A percentile compares a stretch with the other conserved stretches of the same genome.
Evolutionary conservation across 2,888 invertebrate species (phyloP).

Genomic region (Drosophila stalkeri): DNA sequence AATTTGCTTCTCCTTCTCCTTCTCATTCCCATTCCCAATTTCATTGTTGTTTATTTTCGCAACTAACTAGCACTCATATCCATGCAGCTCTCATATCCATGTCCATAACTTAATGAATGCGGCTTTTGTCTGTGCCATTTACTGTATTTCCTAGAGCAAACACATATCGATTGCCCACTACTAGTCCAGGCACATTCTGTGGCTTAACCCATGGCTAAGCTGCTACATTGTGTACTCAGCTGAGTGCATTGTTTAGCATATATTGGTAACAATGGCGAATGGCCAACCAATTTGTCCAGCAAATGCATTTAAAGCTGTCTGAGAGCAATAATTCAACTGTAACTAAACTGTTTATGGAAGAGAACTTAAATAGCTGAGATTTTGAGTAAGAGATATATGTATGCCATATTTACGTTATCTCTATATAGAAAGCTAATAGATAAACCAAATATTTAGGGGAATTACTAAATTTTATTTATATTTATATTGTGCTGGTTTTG

Average conservation of each 20-base stretch:
- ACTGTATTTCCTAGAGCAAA: conserved; percentile 33
- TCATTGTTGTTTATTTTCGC: background rate
- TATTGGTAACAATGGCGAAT: conserved; percentile 44
- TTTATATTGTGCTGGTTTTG: background rate
- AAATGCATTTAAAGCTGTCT: conserved; percentile 40
- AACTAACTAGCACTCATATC: background rate
- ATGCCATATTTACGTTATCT: background rate
- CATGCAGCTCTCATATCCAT: background rate
- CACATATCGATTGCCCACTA: conserved; percentile 40
- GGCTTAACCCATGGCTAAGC: conserved; percentile 25
- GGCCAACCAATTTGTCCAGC: conserved; percentile 52
- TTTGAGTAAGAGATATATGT: background rate
- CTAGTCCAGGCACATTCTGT: conserved; percentile 26
- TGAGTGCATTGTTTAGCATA: conserved; percentile 68
- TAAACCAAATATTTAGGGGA: background rate
- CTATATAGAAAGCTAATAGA: background rate
- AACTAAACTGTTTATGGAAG: background rate
- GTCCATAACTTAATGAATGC: conserved; percentile 35
- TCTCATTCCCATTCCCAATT: background rate
- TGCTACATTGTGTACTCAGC: conserved; percentile 45
- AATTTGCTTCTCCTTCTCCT: background rate
- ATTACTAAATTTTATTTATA: too few species aligned
- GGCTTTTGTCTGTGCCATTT: conserved; percentile 31
- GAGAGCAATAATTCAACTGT: background rate
- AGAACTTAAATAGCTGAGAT: background rate